These are phyloP conservation scores for Lathronympha strigana DNA, from an alignment of 2,888 invertebrate species.

Conservation along the genomic window DNA sequence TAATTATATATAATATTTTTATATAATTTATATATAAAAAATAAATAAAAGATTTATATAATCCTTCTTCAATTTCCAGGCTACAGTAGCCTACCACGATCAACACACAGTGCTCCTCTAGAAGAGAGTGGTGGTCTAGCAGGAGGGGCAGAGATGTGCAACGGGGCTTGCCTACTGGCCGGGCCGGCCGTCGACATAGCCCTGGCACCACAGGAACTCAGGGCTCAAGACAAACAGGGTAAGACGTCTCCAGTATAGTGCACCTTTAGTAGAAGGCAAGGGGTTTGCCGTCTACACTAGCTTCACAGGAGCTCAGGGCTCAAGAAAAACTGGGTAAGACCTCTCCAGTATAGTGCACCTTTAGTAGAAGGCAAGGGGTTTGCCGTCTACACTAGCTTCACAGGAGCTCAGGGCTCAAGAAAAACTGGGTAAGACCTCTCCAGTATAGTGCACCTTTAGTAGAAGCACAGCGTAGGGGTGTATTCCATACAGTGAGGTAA, in stretches of 20 bases:
- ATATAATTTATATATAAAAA: no score
- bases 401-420: slow-evolving; percentile 88
- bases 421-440: slow-evolving; percentile 64
- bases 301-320: slow-evolving; percentile 87
- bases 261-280: no score
- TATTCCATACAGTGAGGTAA: no score
- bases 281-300: slow-evolving; percentile 82
- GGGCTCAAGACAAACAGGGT: slow-evolving; percentile 86
- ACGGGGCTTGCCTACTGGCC: slow-evolving; percentile 81
- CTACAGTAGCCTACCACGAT: slow-evolving; percentile 93
- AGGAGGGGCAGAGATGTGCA: slow-evolving; percentile 65
- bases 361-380: no score
- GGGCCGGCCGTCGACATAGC: slow-evolving; percentile 83
- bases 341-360: neutral
- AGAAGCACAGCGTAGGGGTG: no score
- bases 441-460: neutral
- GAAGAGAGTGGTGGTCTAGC: slow-evolving; percentile 71
- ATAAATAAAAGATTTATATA: neutral
- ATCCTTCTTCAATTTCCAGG: slow-evolving; percentile 73
- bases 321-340: slow-evolving; percentile 82
- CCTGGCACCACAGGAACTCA: slow-evolving; percentile 86
- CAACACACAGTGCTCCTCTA: slow-evolving; percentile 90
- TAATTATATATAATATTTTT: no score
- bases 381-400: slow-evolving; percentile 83
- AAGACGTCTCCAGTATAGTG: neutral